Evolutionary conservation across 2,888 invertebrate species (phyloP).

Genomic region (Eutolmus rufibarbis): DNA sequence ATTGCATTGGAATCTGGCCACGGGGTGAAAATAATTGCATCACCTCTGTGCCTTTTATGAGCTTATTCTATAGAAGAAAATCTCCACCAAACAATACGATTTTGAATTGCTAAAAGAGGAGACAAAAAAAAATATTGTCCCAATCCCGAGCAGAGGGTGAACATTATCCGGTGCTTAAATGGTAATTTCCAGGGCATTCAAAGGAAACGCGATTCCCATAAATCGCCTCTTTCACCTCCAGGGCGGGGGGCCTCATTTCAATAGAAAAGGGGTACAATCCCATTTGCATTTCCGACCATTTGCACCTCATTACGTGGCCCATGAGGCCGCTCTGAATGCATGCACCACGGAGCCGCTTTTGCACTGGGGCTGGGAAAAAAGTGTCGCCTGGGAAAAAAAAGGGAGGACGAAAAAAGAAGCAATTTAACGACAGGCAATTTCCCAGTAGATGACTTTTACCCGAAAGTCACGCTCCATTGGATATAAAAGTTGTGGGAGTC

Average conservation of each 20-base stretch:
- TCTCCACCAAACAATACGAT: background rate
- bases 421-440: slow-evolving; percentile 37
- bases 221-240: slow-evolving; percentile 26
- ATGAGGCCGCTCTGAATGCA: slow-evolving; percentile 4
- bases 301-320: slow-evolving; percentile 33
- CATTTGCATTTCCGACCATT: slow-evolving; percentile 35
- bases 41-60: background rate
- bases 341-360: background rate
- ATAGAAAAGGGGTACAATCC: background rate
- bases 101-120: background rate
- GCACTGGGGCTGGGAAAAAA: background rate
- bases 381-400: background rate
- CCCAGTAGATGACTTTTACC: slow-evolving; percentile 24
- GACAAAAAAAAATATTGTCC: background rate
- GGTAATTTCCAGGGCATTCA: slow-evolving; percentile 12
- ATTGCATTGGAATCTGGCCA: background rate
- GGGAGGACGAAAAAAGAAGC: background rate
- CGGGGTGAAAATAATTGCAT: background rate
- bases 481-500: slow-evolving; percentile 2
- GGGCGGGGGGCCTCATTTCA: background rate
- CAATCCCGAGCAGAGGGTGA: background rate
- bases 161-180: slow-evolving; percentile 15
- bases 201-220: slow-evolving; percentile 18
- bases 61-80: background rate
- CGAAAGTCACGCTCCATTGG: slow-evolving; percentile 22